Evolutionary conservation across 2,113 vertebrate species (phyloP).

Genomic region (Menidia beryllina): DNA sequence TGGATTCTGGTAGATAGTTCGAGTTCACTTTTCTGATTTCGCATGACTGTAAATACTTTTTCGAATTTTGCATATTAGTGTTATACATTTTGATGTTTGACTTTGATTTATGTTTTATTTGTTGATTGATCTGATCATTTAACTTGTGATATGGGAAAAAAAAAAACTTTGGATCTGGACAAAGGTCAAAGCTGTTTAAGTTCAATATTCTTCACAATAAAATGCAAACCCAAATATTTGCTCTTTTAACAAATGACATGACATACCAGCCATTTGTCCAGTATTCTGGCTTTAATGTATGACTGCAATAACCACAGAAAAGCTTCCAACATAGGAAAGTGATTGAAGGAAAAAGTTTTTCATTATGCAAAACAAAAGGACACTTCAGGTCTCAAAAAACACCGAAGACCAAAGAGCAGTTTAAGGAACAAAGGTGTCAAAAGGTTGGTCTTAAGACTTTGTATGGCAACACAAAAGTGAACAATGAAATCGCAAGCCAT

Average conservation of each 20-base stretch:
- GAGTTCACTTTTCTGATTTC: too few relatives aligned
- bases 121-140: too few relatives aligned
- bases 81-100: too few relatives aligned
- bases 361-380: conserved; percentile 37
- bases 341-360: conserved; percentile 20
- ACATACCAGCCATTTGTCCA: not conserved
- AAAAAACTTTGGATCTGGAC: not conserved
- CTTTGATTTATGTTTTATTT: too few relatives aligned
- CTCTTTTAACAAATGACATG: not conserved
- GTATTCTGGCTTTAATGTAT: conserved; percentile 41
- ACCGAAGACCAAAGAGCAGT: not conserved
- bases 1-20: too few relatives aligned
- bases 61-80: too few relatives aligned
- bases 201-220: not conserved
- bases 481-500: conserved; percentile 3
- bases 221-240: not conserved
- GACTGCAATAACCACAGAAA: conserved; percentile 28
- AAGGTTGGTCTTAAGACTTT: not conserved
- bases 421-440: not conserved
- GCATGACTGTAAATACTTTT: too few relatives aligned
- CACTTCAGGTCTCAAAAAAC: conserved; percentile 35
- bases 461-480: conserved; percentile 11
- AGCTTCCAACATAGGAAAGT: conserved; percentile 1
- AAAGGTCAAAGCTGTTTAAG: not conserved
- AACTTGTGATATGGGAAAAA: too few relatives aligned